phyloP scores from a whole-genome alignment of 2,113 vertebrate genomes.

The Entelurus aequoreus region DNA sequence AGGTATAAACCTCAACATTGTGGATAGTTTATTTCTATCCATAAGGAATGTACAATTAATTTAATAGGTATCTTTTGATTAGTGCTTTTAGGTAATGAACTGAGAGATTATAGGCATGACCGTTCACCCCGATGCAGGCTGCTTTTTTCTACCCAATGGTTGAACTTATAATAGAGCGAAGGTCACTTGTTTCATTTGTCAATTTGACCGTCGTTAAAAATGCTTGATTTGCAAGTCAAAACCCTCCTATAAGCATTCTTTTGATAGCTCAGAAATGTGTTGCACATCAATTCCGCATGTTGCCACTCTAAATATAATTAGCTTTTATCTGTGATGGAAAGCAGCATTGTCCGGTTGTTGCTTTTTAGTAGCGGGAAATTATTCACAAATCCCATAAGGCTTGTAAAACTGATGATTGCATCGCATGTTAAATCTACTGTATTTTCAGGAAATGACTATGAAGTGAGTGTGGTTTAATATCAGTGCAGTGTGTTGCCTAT shows the following conservation, averaged over 20 bases:
- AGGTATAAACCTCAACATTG: slow-evolving; percentile 12
- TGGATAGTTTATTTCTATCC: background rate
- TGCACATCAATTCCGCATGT: slow-evolving; percentile 12
- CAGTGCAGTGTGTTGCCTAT: background rate
- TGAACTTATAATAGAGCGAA: background rate
- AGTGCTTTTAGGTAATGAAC: background rate
- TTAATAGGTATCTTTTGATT: slow-evolving; percentile 1
- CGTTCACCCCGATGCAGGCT: background rate
- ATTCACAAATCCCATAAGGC: slow-evolving; percentile 20
- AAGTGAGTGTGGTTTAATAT: slow-evolving; percentile 11
- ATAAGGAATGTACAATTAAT: slow-evolving; percentile 1
- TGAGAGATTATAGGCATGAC: background rate
- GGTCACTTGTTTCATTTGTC: background rate
- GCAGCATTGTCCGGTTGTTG: slow-evolving; percentile 10
- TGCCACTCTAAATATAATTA: slow-evolving; percentile 19
- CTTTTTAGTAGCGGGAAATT: slow-evolving; percentile 21
- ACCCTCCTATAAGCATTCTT: background rate
- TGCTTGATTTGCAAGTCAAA: slow-evolving; percentile 1
- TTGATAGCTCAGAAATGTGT: background rate
- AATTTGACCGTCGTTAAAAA: background rate
- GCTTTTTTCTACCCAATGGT: no score
- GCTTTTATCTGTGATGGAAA: slow-evolving; percentile 14
- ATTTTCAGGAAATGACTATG: slow-evolving; percentile 23
- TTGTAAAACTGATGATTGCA: background rate
- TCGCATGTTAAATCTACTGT: slow-evolving; percentile 4